These are phyloP conservation scores for Sebastes iracundus DNA, from an alignment of 2,797 vertebrate species.

Conservation along the genomic window DNA sequence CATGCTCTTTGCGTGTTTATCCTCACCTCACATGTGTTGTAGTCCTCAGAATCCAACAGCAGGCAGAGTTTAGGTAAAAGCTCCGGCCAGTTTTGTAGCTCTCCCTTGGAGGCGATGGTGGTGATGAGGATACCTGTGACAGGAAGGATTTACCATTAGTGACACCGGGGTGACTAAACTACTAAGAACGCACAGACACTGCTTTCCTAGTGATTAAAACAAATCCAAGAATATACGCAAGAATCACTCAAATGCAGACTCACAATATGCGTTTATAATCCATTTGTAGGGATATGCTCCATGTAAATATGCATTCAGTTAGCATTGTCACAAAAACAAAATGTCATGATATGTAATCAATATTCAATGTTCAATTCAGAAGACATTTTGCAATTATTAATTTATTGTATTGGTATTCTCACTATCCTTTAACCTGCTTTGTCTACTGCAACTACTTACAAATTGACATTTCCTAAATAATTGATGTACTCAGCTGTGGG, in stretches of 20 bases:
- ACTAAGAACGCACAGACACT: background rate
- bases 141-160: background rate
- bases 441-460: background rate
- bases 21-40: constrained; percentile 97
- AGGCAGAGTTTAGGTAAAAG: constrained; percentile 95
- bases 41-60: constrained; percentile 96
- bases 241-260: background rate
- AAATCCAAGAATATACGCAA: background rate
- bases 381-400: background rate
- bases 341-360: background rate
- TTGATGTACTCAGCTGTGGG: background rate
- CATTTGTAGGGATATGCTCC: background rate
- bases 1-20: background rate
- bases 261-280: background rate
- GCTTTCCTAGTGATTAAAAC: background rate
- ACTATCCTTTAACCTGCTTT: background rate
- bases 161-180: background rate
- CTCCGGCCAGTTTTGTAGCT: constrained; percentile 97
- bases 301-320: no score
- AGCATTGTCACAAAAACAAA: background rate
- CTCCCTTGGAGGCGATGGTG: constrained; percentile 97
- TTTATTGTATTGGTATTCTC: background rate
- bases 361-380: background rate
- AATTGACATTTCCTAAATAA: background rate
- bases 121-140: constrained; percentile 94